These are phyloP conservation scores for Epinotia nisella DNA, from an alignment of 2,888 invertebrate species.

Conservation along the genomic window DNA sequence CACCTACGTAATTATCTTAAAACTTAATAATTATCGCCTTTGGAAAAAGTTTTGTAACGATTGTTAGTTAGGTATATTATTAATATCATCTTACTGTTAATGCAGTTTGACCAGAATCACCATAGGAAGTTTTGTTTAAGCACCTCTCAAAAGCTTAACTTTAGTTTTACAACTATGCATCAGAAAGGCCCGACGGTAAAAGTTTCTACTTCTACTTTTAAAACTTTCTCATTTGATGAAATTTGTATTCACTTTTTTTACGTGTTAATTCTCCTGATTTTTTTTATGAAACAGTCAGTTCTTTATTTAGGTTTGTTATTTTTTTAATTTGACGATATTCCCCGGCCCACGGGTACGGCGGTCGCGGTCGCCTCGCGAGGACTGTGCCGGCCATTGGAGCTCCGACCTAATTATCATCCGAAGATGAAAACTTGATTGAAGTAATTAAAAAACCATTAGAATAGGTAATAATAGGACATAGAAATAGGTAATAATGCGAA, in stretches of 20 bases:
- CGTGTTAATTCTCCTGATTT: neutral
- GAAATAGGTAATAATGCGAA: neutral
- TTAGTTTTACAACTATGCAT: neutral
- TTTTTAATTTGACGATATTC: constrained; percentile 9
- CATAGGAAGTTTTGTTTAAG: neutral
- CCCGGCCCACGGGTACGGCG: constrained; percentile 30
- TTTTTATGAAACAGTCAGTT: neutral
- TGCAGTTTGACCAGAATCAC: constrained; percentile 6
- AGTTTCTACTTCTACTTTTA: neutral
- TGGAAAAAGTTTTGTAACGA: too few species aligned
- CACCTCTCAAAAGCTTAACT: neutral
- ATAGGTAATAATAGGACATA: constrained; percentile 13
- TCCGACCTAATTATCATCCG: constrained; percentile 32
- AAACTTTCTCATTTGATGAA: neutral
- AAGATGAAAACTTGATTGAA: constrained; percentile 28
- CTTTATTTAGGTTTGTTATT: neutral
- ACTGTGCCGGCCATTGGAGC: constrained; percentile 33
- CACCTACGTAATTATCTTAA: too few species aligned
- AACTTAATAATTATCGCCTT: too few species aligned
- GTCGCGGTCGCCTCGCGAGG: constrained; percentile 33
- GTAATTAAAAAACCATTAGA: constrained; percentile 39
- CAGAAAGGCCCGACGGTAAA: neutral
- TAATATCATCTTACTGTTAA: neutral
- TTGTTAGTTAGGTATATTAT: too few species aligned
- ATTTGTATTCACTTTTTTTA: neutral